Base-by-base conservation (phyloP, 2,888 invertebrate species). In the Stenodema calcarata region DNA sequence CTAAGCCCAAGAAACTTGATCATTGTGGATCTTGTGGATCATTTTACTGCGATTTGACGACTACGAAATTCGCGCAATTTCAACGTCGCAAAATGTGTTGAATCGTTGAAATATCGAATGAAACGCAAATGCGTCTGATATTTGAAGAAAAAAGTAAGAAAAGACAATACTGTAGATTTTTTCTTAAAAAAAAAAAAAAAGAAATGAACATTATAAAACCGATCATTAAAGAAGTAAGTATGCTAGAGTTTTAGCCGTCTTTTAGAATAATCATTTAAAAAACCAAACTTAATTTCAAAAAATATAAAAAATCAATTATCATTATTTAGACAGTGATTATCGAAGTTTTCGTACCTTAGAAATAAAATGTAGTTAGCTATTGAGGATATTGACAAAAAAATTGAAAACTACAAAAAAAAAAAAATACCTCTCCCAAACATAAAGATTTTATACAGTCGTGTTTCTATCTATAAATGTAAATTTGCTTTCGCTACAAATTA, bases 91-190 rank as follows among this genome's bases (percentile, higher is more conserved):
- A 3, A 12, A 47, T 23, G 23, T 2, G 23, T 23, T 28, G 23
- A 6, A 69, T 18, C 18, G 9, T 4, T 62, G 28, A 69, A 35
- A 69, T 69, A 23, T 69, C 23, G 6, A 16, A 69, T 11, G 69
- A 18, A 28, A 28, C 11, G 1, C 2, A 18, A 11, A 27, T n/a
- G 3, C 69, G 69, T 69, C 3, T 69, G 28, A 69, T 27, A 18
- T 30, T 75, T n/a, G 6, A 30, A 75, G 27, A 35, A 50, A 82
- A 69, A 73, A 84, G 62, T 73, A 42, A 62, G 78, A 88, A 75
- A 88, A 84, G 88, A 88, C 88, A 88, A 88, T 88, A 88, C 88
- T 70, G 88, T 88, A 88, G 88, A 86, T 88, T 88, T 88, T 88
- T 87, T 86, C 86, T 84, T 76, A 78, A 80, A 82, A 82, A 86